Evolutionary conservation across 2,888 invertebrate species (phyloP), one percentile per base, ranked within the genome.

Genomic region (Ennomos quercinarius): DNA sequence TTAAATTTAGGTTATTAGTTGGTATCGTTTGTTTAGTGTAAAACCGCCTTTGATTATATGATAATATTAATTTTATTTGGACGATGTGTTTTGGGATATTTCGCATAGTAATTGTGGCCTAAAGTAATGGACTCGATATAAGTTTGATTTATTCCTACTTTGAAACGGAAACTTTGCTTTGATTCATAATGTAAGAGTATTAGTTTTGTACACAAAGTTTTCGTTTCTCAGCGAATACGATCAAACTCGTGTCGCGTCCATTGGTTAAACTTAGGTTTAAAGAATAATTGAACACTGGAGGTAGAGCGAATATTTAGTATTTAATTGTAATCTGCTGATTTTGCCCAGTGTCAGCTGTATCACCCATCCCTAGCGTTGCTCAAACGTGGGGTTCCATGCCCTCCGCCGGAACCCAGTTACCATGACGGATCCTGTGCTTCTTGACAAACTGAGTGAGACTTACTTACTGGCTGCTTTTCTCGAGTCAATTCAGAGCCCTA

Each of bases 391-490:
- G 54, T 62, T 61, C 54, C 42, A 39, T 38, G 58, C 39, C 59
- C 38, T 45, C 17, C 62, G 61, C 59, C 10, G 57, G 66, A 64
- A 56, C 63, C 56, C 2, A 47, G 52, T n/a, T n/a, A n/a, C 62
- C 40, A 63, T 66, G 54, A 72, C 58, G 65, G 68, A 73, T 63
- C 62, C 74, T 75, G 74, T 78, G 74, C 76, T 78, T 77, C 75
- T 74, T 77, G 76, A 48, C 12, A 17, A 38, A 12, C 10, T 47
- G 52, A 59, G 64, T 66, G 56, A 61, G 27, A 60, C 53, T 27
- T 27, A 39, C 36, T 27, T 47, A 44, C 36, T 65, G 63, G 63
- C 58, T 59, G 44, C 41, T 59, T 51, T 48, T 41, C 10, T 34
- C 10, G 35, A 56, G 52, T 63, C 37, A 51, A 59, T 61, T 58